These are phyloP conservation scores for Anolis apletophallus DNA, from an alignment of 2,797 vertebrate species.

Conservation along the genomic window DNA sequence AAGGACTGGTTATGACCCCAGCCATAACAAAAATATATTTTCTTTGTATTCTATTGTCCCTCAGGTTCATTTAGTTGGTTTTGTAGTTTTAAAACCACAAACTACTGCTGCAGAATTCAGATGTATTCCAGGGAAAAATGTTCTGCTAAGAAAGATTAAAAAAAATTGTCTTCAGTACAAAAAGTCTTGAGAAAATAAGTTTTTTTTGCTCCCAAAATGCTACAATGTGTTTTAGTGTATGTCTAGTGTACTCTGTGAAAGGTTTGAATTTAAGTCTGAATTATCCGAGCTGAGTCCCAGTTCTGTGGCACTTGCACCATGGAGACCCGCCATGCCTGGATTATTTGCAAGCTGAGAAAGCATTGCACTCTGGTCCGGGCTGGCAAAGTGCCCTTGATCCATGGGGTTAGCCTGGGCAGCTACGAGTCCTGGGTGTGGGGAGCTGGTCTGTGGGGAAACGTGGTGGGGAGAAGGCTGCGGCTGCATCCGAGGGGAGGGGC, in stretches of 20 bases:
- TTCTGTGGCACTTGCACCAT: slow-evolving; percentile 87
- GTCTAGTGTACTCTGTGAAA: slow-evolving; percentile 96
- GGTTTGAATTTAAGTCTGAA: slow-evolving; percentile 92
- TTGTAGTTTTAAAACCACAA: slow-evolving; percentile 79
- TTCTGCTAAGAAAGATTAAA: slow-evolving; percentile 93
- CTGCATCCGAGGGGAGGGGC: slow-evolving; percentile 96
- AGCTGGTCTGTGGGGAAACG: slow-evolving; percentile 95
- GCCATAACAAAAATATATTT: slow-evolving; percentile 87
- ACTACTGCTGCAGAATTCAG: slow-evolving; percentile 80
- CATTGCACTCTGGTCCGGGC: slow-evolving; percentile 92
- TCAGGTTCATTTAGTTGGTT: slow-evolving; percentile 77
- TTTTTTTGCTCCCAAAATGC: slow-evolving; percentile 86
- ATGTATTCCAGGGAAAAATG: slow-evolving; percentile 83
- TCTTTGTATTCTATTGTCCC: slow-evolving; percentile 87
- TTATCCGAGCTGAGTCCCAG: slow-evolving; percentile 89
- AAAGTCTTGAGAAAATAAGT: slow-evolving; percentile 86
- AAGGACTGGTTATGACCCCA: slow-evolving; percentile 81
- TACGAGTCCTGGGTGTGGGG: slow-evolving; percentile 92
- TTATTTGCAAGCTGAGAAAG: slow-evolving; percentile 90
- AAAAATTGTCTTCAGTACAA: slow-evolving; percentile 88
- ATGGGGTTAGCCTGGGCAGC: slow-evolving; percentile 91
- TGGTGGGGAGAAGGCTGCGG: slow-evolving; percentile 96
- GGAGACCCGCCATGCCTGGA: slow-evolving; percentile 91
- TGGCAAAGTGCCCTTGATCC: slow-evolving; percentile 93
- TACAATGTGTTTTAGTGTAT: slow-evolving; percentile 90